Evolutionary conservation across 1,140 invertebrate species (phyloP), one percentile per base, ranked within the genome.

Genomic region (Harlomillsia oculata): DNA sequence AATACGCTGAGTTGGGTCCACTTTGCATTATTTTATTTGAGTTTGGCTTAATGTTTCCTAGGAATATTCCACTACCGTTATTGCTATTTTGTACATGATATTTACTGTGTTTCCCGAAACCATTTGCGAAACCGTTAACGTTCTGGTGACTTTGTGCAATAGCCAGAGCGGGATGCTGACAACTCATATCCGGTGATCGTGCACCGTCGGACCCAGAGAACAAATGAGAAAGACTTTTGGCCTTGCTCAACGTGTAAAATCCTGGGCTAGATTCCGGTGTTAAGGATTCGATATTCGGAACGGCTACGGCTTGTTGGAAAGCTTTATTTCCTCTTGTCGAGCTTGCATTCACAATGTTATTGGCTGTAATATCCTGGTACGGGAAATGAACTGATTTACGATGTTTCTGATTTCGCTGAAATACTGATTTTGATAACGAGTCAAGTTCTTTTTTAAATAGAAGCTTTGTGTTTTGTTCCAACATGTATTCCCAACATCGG

Each of bases 401-500:
- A 3, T 52, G 25, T 28, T 64, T 66, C 21, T 62, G 57, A 54
- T 66, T 66, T 25, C 65, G 28, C 5, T 37, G 21, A 36, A 66
- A 66, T 9, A 56, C 56, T n/a, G 56, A 59, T 52, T 59, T 64
- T 0, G 82, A 82, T 18, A 91, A 70, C 11, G 85, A 88, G 67
- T 90, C 87, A 39, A 90, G 69, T 70, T 90, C 87, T 67, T 89
- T 88, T 70, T 89, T 86, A 62, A 90, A 91, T 0, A 92, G 66
- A 57, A 90, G 71, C 67, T 90, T 87, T 0, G 87, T 89, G 66
- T 92, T 92, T 71, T 90, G 85, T 67, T 90, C 88, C 18, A 92
- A 69, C 85, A 91, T 90, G 66, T 90, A 92, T 64, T 92, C 88
- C 88, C 88, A 92, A 66, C 87, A 89, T 62, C 88, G 85, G 66